A percentile compares a stretch with the other conserved stretches of the same genome.
Evolutionary conservation across 2,113 vertebrate species (phyloP).

Genomic region (Laticauda colubrina): DNA sequence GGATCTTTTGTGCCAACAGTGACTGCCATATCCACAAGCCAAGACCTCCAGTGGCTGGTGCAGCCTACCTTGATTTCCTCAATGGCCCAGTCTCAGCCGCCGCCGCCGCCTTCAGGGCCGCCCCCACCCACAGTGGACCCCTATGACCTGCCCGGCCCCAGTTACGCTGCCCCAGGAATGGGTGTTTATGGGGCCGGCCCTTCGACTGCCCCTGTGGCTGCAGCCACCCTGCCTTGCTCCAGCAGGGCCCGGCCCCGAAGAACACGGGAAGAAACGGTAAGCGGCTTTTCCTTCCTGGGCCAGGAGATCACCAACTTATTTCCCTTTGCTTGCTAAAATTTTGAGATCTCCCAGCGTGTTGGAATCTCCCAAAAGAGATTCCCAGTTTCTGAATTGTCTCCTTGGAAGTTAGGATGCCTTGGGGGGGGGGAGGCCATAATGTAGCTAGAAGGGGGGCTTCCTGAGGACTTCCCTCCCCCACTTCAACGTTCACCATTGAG

Average conservation of each 20-base stretch:
- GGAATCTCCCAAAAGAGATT: background rate
- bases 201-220: constrained; percentile 66
- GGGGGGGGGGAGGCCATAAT: rapidly evolving
- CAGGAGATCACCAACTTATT: background rate
- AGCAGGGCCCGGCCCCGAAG: constrained; percentile 79
- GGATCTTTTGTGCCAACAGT: constrained; percentile 95
- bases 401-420: background rate
- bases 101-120: constrained; percentile 24
- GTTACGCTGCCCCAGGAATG: constrained; percentile 77
- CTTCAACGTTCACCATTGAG: background rate
- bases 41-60: constrained; percentile 97
- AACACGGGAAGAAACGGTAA: constrained; percentile 86
- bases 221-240: constrained; percentile 72
- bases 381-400: background rate
- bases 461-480: too few relatives aligned
- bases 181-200: constrained; percentile 54
- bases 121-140: constrained; percentile 76
- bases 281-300: background rate
- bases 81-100: constrained; percentile 80
- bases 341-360: background rate
- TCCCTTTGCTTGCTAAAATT: background rate
- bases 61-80: constrained; percentile 94
- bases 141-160: constrained; percentile 88
- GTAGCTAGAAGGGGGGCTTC: background rate
- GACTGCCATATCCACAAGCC: constrained; percentile 95